phyloP scores from a whole-genome alignment of 1,140 invertebrate genomes.

The Hylyphantes graminicola region DNA sequence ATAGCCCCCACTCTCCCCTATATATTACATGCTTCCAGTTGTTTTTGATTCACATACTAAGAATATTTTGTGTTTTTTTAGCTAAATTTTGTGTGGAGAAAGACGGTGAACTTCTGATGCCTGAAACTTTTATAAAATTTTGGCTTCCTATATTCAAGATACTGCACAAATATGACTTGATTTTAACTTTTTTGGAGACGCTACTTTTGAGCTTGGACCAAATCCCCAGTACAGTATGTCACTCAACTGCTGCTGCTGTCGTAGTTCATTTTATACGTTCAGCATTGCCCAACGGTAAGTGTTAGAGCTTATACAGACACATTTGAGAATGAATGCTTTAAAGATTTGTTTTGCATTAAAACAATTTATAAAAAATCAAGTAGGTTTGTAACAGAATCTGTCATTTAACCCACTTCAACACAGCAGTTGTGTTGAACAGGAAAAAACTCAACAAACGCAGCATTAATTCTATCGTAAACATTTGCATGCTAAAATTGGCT shows the following conservation, averaged over 20 bases:
- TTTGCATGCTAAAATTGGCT: no score
- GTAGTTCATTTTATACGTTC: background rate
- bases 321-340: no score
- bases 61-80: background rate
- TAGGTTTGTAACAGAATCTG: no score
- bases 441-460: no score
- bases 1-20: no score
- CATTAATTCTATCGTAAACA: no score
- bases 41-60: no score
- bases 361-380: no score
- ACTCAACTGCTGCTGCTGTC: background rate
- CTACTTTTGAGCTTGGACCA: slow-evolving; percentile 2
- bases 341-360: no score
- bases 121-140: background rate
- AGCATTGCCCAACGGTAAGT: background rate
- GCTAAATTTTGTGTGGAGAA: background rate
- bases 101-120: background rate
- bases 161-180: background rate
- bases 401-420: no score
- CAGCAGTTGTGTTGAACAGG: no score
- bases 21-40: background rate
- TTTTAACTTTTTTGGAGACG: background rate
- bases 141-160: background rate
- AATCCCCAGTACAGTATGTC: background rate
- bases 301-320: background rate